A percentile compares a stretch with the other conserved stretches of the same genome.
Evolutionary conservation across 1,140 invertebrate genomes (phyloP).

Genomic region (Micrasema minimum): DNA sequence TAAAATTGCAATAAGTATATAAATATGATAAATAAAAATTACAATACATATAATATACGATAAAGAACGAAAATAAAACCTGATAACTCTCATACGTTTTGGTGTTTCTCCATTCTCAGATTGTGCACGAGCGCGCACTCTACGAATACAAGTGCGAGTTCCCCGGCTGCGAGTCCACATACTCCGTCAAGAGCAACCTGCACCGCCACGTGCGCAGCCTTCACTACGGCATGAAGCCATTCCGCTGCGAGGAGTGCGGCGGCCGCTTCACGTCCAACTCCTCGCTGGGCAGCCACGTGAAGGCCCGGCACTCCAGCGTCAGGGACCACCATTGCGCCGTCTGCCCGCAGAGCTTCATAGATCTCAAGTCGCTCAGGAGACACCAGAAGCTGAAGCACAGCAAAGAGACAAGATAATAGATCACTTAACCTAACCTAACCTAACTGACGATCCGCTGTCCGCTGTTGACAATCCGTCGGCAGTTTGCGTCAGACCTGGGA

Average conservation of each 20-base stretch:
- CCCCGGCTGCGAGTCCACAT: conserved; percentile 26
- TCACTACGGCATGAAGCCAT: conserved; percentile 45
- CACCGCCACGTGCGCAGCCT: conserved; percentile 42
- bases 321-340: conserved; percentile 16
- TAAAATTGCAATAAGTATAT: too few relatives aligned
- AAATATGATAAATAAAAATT: too few relatives aligned
- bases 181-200: conserved; percentile 42
- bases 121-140: conserved; percentile 24
- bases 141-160: conserved; percentile 38
- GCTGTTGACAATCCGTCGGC: too few relatives aligned
- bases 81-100: too few relatives aligned
- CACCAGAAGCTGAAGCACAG: conserved; percentile 7
- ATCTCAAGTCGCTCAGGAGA: conserved; percentile 14
- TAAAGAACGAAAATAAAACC: too few relatives aligned
- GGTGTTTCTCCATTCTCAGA: background rate
- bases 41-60: too few relatives aligned
- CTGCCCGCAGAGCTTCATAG: conserved; percentile 14
- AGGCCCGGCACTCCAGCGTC: conserved; percentile 7
- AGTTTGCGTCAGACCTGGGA: too few relatives aligned
- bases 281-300: conserved; percentile 26
- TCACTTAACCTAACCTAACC: too few relatives aligned
- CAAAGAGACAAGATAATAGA: conserved; percentile 12
- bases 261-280: conserved; percentile 35
- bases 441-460: background rate
- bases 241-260: conserved; percentile 24